A percentile compares a stretch with the other conserved stretches of the same genome.
Evolutionary conservation across 1,140 invertebrate genomes (phyloP).

Genomic region (Octopus bimaculoides): DNA sequence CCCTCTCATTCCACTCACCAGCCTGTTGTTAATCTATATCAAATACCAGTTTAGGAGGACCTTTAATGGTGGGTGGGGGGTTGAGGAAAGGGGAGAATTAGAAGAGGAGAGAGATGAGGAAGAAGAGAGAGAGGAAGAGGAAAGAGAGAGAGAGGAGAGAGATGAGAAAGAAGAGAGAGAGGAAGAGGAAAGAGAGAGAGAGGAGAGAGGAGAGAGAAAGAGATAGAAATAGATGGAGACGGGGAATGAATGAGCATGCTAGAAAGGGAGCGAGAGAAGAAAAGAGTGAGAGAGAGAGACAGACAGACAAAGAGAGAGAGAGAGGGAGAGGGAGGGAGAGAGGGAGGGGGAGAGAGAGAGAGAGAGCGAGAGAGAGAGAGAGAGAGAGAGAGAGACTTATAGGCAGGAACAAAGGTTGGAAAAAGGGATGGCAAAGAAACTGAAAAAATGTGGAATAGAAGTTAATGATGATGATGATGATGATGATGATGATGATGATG

Average conservation of each 20-base stretch:
- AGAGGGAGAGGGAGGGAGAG: background rate
- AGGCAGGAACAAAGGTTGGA: background rate
- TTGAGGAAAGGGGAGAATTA: too few species aligned
- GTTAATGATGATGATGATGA: background rate
- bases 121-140: too few species aligned
- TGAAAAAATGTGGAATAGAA: background rate
- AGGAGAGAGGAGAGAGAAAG: background rate
- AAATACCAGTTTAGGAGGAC: too few species aligned
- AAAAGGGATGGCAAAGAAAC: background rate
- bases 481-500: background rate
- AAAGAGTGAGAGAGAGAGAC: background rate
- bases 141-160: background rate
- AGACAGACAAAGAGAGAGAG: background rate
- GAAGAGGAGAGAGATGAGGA: too few species aligned
- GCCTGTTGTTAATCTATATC: too few species aligned
- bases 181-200: background rate
- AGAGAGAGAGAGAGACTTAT: background rate
- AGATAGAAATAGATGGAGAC: background rate
- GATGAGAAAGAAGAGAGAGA: background rate
- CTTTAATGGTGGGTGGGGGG: too few species aligned
- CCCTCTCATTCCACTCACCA: too few species aligned
- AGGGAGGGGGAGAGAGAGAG: background rate
- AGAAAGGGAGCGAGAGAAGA: background rate
- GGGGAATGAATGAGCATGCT: background rate
- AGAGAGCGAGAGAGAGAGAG: background rate